Evolutionary conservation across 2,797 vertebrate species (phyloP).

Genomic region (Stomatorhinus walkeri): DNA sequence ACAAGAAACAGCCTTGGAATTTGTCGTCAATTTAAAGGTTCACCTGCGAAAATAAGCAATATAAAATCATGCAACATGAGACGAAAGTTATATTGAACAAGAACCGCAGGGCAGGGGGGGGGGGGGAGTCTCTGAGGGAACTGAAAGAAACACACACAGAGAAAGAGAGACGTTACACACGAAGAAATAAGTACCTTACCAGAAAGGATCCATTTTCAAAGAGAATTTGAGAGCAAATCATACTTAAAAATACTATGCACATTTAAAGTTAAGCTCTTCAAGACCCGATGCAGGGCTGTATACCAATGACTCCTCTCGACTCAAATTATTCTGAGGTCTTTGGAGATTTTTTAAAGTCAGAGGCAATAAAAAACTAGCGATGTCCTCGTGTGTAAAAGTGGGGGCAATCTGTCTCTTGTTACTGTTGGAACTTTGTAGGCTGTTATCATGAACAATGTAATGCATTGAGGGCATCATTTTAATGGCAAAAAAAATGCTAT

Average conservation of each 20-base stretch:
- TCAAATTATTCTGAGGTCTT: slow-evolving; percentile 28
- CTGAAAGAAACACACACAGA: slow-evolving; percentile 12
- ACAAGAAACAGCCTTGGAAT: background rate
- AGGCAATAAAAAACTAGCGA: slow-evolving; percentile 28
- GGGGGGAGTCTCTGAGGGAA: background rate
- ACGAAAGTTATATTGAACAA: slow-evolving; percentile 5
- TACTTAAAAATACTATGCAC: slow-evolving; percentile 16
- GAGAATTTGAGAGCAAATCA: slow-evolving; percentile 34
- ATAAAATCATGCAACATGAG: background rate
- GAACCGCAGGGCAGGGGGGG: background rate
- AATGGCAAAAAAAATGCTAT: slow-evolving; percentile 17
- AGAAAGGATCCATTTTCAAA: slow-evolving; percentile 27
- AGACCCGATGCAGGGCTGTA: slow-evolving; percentile 28
- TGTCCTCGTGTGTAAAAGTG: slow-evolving; percentile 19
- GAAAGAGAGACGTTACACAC: slow-evolving; percentile 19
- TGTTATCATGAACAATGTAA: slow-evolving; percentile 40
- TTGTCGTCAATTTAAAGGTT: background rate
- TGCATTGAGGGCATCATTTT: slow-evolving; percentile 36
- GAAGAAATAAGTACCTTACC: slow-evolving; percentile 14
- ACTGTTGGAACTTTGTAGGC: slow-evolving; percentile 15
- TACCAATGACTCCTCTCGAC: slow-evolving; percentile 21
- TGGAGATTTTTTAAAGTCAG: slow-evolving; percentile 25
- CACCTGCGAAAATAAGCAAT: slow-evolving; percentile 4
- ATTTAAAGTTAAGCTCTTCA: slow-evolving; percentile 25
- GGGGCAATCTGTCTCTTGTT: slow-evolving; percentile 33